Percentiles rank a stretch among this genome's conserved stretches.
Conservation (phyloP, 1,140 invertebrate species). For the Globodera ellingtonae region DNA sequence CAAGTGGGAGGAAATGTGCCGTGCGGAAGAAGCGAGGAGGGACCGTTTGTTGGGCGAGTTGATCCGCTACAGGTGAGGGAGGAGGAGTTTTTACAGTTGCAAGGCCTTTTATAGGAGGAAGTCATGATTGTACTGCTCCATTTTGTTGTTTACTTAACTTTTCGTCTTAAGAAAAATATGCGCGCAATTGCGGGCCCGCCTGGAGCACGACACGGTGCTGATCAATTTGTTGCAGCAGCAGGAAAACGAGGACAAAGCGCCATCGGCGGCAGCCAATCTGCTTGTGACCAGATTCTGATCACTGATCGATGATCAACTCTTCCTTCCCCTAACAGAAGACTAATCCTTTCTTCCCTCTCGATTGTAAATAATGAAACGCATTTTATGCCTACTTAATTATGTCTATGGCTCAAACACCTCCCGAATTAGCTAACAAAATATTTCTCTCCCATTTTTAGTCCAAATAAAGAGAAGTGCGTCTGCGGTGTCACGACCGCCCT, state of each 20-base stretch:
- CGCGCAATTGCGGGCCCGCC: conserved; percentile 38
- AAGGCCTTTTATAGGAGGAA: too few relatives aligned
- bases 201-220: conserved; percentile 46
- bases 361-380: background rate
- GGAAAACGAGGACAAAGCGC: background rate
- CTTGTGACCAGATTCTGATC: conserved; percentile 37
- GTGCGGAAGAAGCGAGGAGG: conserved; percentile 26
- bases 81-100: too few relatives aligned
- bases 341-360: background rate
- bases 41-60: conserved; percentile 35
- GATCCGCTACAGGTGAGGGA: conserved; percentile 28
- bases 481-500: too few relatives aligned
- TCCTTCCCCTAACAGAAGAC: background rate
- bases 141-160: background rate
- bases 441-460: too few relatives aligned
- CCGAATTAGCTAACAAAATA: too few relatives aligned
- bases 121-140: background rate
- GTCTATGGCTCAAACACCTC: too few relatives aligned
- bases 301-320: background rate
- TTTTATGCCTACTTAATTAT: too few relatives aligned
- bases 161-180: conserved; percentile 14
- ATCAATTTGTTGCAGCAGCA: conserved; percentile 31
- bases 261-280: conserved; percentile 10
- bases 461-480: too few relatives aligned
- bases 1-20: conserved; percentile 14